Evolutionary conservation across 2,888 invertebrate species (phyloP).

Genomic region (Asteroscopus sphinx): DNA sequence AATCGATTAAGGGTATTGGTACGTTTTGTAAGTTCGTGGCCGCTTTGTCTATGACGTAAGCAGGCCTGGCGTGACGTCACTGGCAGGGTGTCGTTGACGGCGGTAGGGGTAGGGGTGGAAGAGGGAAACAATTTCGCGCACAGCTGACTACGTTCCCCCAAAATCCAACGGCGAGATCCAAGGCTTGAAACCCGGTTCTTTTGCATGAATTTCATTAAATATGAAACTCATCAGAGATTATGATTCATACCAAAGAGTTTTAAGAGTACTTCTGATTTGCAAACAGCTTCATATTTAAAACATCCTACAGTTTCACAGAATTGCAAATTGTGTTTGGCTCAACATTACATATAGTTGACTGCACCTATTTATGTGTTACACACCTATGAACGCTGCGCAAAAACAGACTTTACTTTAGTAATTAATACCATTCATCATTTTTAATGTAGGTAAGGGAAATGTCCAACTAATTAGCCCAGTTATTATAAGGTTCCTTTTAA

Average conservation of each 20-base stretch:
- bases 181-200: conserved; percentile 47
- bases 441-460: conserved; percentile 34
- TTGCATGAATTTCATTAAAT: conserved; percentile 60
- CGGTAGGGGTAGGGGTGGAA: conserved; percentile 63
- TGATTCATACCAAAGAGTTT: conserved; percentile 44
- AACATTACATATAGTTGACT: neutral
- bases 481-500: conserved; percentile 31
- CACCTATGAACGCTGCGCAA: conserved; percentile 12
- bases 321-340: neutral
- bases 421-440: conserved; percentile 27
- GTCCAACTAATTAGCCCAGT: conserved; percentile 30
- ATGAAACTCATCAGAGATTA: conserved; percentile 48
- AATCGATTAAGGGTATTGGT: conserved; percentile 84
- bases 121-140: conserved; percentile 79
- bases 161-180: conserved; percentile 67
- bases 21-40: conserved; percentile 78
- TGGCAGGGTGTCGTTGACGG: conserved; percentile 68
- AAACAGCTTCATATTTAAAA: conserved; percentile 14
- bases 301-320: conserved; percentile 9
- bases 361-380: conserved; percentile 4
- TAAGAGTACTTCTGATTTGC: conserved; percentile 33
- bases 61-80: conserved; percentile 82
- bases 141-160: conserved; percentile 81
- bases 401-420: conserved; percentile 13
- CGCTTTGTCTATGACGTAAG: conserved; percentile 84